Evolutionary conservation across 2,113 vertebrate species (phyloP).

Genomic region (Passer montanus): DNA sequence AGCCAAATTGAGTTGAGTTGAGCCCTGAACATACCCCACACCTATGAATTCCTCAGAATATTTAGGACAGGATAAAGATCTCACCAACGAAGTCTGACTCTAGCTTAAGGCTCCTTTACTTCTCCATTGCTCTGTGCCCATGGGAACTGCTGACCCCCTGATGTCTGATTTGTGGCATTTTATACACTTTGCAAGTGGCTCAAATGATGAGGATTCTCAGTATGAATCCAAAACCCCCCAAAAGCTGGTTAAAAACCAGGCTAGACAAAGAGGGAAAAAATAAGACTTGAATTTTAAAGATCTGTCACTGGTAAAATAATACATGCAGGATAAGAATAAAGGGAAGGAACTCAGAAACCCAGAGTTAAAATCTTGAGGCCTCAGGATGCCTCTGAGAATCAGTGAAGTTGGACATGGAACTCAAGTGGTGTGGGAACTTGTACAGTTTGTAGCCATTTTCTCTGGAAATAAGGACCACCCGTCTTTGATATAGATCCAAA

Average conservation of each 20-base stretch:
- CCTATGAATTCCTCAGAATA: background rate
- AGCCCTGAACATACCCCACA: background rate
- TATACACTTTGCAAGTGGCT: background rate
- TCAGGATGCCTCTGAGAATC: background rate
- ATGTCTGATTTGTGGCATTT: background rate
- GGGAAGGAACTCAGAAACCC: background rate
- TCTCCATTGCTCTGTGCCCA: background rate
- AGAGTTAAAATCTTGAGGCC: background rate
- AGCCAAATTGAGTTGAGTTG: background rate
- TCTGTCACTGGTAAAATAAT: background rate
- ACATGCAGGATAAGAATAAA: background rate
- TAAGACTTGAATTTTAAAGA: background rate
- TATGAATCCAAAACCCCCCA: background rate
- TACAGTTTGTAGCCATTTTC: background rate
- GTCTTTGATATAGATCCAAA: background rate
- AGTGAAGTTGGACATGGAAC: background rate
- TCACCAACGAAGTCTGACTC: background rate
- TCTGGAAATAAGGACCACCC: background rate
- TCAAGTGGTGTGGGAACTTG: background rate
- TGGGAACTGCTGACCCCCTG: background rate
- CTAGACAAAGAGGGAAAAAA: background rate
- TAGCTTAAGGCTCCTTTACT: background rate
- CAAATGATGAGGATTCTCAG: background rate
- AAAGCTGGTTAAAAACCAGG: background rate
- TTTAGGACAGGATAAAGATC: background rate